These are phyloP conservation scores for Urocolius indicus DNA, from an alignment of 2,113 vertebrate species.

Conservation along the genomic window DNA sequence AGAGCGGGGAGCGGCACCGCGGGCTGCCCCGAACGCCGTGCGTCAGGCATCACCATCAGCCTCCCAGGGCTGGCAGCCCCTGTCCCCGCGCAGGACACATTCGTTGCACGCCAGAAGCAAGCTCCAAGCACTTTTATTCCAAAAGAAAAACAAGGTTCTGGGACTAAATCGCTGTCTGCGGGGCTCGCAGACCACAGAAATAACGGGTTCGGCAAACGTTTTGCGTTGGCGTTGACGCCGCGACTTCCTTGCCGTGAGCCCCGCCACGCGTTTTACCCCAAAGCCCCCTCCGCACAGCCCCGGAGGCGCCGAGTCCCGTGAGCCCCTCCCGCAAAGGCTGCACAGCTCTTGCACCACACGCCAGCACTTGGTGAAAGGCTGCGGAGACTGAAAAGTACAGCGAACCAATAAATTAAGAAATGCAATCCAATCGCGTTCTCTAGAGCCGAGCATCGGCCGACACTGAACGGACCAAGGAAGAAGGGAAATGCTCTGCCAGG, in stretches of 20 bases:
- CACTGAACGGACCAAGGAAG: not conserved
- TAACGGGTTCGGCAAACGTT: fast-evolving
- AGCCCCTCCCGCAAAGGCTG: not conserved
- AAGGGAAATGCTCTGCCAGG: fast-evolving
- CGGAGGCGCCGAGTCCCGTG: not conserved
- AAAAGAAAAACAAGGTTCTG: not conserved
- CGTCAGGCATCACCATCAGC: fast-evolving
- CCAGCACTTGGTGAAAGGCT: fast-evolving
- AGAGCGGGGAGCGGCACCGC: not conserved
- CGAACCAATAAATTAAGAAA: not conserved
- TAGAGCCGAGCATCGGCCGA: not conserved
- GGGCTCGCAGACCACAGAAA: not conserved
- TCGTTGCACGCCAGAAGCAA: not conserved
- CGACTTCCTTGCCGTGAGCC: fast-evolving
- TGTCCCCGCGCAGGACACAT: fast-evolving
- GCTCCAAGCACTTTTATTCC: constrained; percentile 27
- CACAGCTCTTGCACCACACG: not conserved
- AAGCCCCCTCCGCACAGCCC: fast-evolving
- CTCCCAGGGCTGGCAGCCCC: fast-evolving
- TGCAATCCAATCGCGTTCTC: not conserved
- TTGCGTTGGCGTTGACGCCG: fast-evolving
- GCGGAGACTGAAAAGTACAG: not conserved
- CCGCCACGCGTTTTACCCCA: fast-evolving
- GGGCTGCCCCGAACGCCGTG: not conserved
- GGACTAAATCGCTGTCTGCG: not conserved